These are phyloP conservation scores for Falco concolor DNA, from an alignment of 2,797 vertebrate genomes.

Conservation along the genomic window DNA sequence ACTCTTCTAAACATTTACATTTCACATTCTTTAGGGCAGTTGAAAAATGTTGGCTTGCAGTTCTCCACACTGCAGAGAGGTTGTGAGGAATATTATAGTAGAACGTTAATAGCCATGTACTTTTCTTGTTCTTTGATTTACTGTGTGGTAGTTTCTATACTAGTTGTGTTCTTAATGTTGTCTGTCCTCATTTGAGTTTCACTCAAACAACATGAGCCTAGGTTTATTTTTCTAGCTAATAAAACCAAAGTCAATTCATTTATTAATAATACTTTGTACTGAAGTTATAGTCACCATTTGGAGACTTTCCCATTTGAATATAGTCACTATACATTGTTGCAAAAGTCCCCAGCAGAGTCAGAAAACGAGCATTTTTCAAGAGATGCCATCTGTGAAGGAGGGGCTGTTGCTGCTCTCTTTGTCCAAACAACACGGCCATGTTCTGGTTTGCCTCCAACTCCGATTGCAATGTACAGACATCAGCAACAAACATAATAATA, in stretches of 20 bases:
- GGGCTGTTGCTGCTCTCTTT: neutral
- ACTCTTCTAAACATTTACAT: slow-evolving; percentile 69
- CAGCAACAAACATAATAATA: neutral
- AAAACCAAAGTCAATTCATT: slow-evolving; percentile 34
- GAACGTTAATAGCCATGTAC: neutral
- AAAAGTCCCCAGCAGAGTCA: neutral
- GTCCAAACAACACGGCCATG: neutral
- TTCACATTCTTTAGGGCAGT: slow-evolving; percentile 59
- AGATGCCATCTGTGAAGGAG: neutral
- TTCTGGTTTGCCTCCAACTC: neutral
- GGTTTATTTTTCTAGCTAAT: slow-evolving; percentile 45
- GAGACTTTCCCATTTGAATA: neutral
- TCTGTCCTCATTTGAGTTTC: neutral
- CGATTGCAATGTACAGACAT: neutral
- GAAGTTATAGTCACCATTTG: neutral
- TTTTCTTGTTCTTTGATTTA: slow-evolving; percentile 53
- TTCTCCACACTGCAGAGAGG: neutral
- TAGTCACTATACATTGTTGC: neutral
- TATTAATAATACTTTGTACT: neutral
- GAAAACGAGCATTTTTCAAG: neutral
- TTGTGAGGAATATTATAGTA: slow-evolving; percentile 38
- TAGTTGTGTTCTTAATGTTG: neutral
- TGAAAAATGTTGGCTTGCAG: slow-evolving; percentile 55
- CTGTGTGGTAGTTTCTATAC: slow-evolving; percentile 31
- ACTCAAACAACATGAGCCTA: neutral